Conservation (phyloP, 1,140 invertebrate species). For the Bombus confusus region DNA sequence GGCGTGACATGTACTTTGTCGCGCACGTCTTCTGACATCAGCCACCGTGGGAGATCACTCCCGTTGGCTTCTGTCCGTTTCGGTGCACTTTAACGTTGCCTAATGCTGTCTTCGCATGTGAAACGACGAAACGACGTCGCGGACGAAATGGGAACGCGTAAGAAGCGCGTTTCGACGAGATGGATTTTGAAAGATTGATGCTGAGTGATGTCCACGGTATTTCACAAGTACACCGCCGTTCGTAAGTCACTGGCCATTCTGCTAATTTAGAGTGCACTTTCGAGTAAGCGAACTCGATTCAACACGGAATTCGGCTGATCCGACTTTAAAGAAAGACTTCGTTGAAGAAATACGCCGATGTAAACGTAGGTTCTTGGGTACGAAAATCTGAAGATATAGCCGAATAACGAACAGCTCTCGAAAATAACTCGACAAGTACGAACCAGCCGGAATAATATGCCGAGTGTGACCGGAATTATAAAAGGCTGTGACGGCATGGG, state of each 20-base stretch:
- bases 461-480: not conserved
- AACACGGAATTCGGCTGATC: not conserved
- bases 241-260: not conserved
- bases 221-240: not conserved
- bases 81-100: not conserved
- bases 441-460: not conserved
- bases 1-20: constrained; percentile 81
- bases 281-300: not conserved
- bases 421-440: not conserved
- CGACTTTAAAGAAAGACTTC: not conserved
- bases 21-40: constrained; percentile 76
- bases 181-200: not conserved
- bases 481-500: not conserved
- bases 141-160: not conserved
- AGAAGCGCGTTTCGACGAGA: not conserved
- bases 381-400: no score
- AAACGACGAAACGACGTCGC: not conserved
- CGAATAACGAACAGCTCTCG: no score
- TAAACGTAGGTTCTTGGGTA: no score
- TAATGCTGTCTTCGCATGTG: not conserved
- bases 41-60: constrained; percentile 68
- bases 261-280: not conserved
- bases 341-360: no score
- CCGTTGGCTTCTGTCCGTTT: not conserved
- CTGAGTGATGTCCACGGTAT: not conserved